These are phyloP conservation scores for Bembecia ichneumoniformis DNA, from an alignment of 2,888 invertebrate species.

Conservation along the genomic window DNA sequence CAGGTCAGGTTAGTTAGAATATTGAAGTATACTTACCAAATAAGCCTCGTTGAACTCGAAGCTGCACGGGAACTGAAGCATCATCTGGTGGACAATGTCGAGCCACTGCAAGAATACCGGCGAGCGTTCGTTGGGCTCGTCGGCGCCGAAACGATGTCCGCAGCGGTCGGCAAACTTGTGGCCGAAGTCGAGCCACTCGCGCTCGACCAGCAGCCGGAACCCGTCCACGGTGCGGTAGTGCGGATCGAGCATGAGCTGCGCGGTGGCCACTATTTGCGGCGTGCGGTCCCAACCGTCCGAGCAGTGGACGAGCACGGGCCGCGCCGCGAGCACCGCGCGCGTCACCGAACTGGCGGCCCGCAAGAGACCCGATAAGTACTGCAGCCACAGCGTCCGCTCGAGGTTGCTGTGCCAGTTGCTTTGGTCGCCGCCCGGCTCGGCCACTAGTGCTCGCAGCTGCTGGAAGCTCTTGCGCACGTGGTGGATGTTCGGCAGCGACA, in stretches of 20 bases:
- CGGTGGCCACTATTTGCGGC: conserved; percentile 94
- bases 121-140: conserved; percentile 95
- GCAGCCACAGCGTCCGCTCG: conserved; percentile 93
- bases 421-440: conserved; percentile 77
- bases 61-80: conserved; percentile 89
- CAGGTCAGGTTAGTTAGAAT: not conserved
- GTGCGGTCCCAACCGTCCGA: conserved; percentile 99
- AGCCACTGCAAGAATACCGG: conserved; percentile 99
- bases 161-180: conserved; percentile 98
- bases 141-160: conserved; percentile 83
- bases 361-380: conserved; percentile 88
- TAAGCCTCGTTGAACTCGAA: conserved; percentile 97
- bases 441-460: conserved; percentile 83
- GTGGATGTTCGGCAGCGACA: conserved; percentile 98
- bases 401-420: conserved; percentile 83
- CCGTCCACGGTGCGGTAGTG: conserved; percentile 95
- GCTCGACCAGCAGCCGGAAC: conserved; percentile 92
- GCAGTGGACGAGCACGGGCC: conserved; percentile 96
- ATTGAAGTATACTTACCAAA: conserved; percentile 79
- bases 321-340: conserved; percentile 84
- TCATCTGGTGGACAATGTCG: conserved; percentile 94
- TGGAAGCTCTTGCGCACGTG: conserved; percentile 94
- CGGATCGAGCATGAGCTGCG: conserved; percentile 93
- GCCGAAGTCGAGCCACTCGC: conserved; percentile 98
- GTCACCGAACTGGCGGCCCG: conserved; percentile 86